phyloP scores from a whole-genome alignment of 92 coral and sea anemone species.

The Paragorgia papillata region DNA sequence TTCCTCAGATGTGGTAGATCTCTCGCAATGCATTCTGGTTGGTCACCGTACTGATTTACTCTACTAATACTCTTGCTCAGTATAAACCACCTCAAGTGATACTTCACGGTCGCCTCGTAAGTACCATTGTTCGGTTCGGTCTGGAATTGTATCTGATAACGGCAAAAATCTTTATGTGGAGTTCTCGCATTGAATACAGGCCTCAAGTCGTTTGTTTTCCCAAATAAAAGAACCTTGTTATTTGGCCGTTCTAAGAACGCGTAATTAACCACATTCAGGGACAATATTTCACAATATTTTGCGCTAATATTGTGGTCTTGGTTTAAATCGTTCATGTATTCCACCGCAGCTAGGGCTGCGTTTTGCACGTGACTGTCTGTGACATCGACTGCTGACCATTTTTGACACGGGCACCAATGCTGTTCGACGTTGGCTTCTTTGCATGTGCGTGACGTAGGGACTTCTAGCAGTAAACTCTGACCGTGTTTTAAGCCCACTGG shows the following conservation, averaged over 20 bases:
- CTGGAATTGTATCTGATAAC: constrained; percentile 64
- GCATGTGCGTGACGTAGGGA: constrained; percentile 66
- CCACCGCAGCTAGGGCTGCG: constrained; percentile 47
- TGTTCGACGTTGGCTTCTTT: constrained; percentile 61
- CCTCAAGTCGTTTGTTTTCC: neutral
- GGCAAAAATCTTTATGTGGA: constrained; percentile 39
- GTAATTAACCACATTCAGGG: constrained; percentile 51
- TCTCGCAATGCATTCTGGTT: constrained; percentile 52
- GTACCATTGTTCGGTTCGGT: constrained; percentile 69
- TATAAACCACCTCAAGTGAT: constrained; percentile 13
- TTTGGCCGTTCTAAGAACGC: constrained; percentile 65
- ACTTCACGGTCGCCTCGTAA: constrained; percentile 65
- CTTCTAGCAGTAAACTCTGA: constrained; percentile 64
- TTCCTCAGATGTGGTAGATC: constrained; percentile 48
- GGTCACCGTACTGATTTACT: constrained; percentile 54
- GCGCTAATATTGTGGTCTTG: constrained; percentile 16
- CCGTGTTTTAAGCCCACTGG: constrained; percentile 65
- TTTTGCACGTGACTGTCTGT: constrained; percentile 50
- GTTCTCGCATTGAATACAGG: constrained; percentile 1
- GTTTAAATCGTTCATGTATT: constrained; percentile 54
- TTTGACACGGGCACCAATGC: constrained; percentile 92
- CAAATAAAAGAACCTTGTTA: constrained; percentile 16
- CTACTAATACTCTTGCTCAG: constrained; percentile 31
- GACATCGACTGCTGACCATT: constrained; percentile 55
- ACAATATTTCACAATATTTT: constrained; percentile 54